Conservation (phyloP, 2,113 vertebrate genomes). For the Neomonachus schauinslandi region DNA sequence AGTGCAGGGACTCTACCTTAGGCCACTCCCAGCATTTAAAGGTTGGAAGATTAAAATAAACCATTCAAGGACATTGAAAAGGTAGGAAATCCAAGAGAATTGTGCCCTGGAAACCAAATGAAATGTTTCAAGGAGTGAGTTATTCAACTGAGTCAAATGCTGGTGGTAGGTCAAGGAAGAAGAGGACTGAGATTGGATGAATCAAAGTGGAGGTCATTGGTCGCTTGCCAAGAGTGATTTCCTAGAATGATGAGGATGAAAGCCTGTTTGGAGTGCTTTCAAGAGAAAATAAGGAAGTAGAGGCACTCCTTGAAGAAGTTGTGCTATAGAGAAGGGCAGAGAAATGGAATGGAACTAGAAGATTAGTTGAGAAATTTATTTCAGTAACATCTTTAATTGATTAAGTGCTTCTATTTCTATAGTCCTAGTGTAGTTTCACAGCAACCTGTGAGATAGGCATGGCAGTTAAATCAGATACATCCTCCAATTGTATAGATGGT, state of each 20-base stretch:
- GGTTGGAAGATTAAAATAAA: neutral
- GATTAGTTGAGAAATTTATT: neutral
- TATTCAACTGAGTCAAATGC: neutral
- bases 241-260: neutral
- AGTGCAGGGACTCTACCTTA: neutral
- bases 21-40: neutral
- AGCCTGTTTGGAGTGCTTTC: neutral
- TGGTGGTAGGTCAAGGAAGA: neutral
- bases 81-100: neutral
- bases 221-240: neutral
- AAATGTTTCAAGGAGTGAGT: neutral
- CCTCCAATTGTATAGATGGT: neutral
- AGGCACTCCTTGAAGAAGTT: neutral
- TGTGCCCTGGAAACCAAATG: neutral
- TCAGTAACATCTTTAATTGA: neutral
- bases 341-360: neutral
- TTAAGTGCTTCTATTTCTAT: neutral
- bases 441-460: neutral
- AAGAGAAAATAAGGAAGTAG: neutral
- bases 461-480: neutral
- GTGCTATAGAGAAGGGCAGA: neutral
- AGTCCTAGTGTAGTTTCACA: neutral
- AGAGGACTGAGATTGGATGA: neutral
- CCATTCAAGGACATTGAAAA: neutral
- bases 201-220: neutral